Conservation (phyloP, 2,888 invertebrate species). For the Yponomeuta cagnagella region DNA sequence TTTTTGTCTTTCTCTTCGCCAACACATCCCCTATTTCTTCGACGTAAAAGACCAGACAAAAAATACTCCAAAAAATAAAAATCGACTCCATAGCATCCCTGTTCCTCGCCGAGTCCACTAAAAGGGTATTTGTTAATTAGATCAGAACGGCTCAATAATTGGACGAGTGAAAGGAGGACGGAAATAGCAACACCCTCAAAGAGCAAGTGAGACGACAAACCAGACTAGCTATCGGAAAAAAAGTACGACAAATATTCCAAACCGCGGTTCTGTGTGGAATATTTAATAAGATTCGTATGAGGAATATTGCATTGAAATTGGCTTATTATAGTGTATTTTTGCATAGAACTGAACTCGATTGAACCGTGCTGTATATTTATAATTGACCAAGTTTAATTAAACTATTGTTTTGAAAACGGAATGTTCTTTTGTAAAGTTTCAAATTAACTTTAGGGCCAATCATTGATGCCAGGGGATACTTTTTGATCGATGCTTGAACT, state of each 20-base stretch:
- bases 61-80: background rate
- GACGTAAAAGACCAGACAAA: too few relatives aligned
- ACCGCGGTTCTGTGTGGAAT: conserved; percentile 7
- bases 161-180: conserved; percentile 27
- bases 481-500: too few relatives aligned
- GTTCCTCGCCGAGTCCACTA: conserved; percentile 27
- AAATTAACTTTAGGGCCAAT: background rate
- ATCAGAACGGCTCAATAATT: conserved; percentile 48
- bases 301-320: conserved; percentile 15
- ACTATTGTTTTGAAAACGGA: background rate
- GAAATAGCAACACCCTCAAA: background rate
- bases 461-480: too few relatives aligned
- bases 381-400: background rate
- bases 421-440: background rate
- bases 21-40: too few relatives aligned
- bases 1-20: too few relatives aligned
- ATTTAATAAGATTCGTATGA: conserved; percentile 6
- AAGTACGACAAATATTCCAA: conserved; percentile 13
- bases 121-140: conserved; percentile 45
- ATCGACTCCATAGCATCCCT: conserved; percentile 26
- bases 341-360: background rate
- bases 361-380: background rate
- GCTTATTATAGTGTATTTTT: conserved; percentile 12
- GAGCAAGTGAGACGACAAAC: conserved; percentile 23
- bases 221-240: conserved; percentile 9